Conservation (phyloP, 2,888 invertebrate genomes). For the Invenusta paracnida region DNA sequence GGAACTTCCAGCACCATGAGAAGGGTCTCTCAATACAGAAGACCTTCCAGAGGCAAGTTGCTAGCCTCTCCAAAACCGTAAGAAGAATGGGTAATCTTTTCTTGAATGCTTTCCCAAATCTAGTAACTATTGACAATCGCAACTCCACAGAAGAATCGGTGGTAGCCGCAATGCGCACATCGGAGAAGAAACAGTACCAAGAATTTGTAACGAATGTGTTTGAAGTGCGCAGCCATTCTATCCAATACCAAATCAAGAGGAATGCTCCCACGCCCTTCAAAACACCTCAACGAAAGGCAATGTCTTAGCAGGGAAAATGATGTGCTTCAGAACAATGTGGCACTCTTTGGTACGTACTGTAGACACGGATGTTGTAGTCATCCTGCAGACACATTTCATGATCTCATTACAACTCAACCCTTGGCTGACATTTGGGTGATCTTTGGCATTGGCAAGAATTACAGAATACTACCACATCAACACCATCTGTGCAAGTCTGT, state of each 20-base stretch:
- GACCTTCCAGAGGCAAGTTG: conserved; percentile 42
- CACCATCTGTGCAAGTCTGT: conserved; percentile 11
- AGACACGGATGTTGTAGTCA: conserved; percentile 34
- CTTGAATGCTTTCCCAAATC: conserved; percentile 33
- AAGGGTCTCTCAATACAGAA: conserved; percentile 44
- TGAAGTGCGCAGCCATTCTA: conserved; percentile 38
- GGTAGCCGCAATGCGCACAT: conserved; percentile 35
- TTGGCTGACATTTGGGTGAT: conserved; percentile 11
- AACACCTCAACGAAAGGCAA: conserved; percentile 5
- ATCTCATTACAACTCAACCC: conserved; percentile 19
- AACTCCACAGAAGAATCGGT: conserved; percentile 31
- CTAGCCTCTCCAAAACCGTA: conserved; percentile 34
- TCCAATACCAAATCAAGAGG: conserved; percentile 39
- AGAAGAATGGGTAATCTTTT: conserved; percentile 44
- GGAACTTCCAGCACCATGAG: conserved; percentile 45
- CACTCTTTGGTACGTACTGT: conserved; percentile 21
- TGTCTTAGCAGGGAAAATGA: not conserved
- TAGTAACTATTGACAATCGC: conserved; percentile 42
- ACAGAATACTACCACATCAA: conserved; percentile 27
- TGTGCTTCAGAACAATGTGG: not conserved
- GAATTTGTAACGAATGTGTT: conserved; percentile 36
- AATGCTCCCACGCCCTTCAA: conserved; percentile 34
- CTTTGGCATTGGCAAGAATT: conserved; percentile 33
- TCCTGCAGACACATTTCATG: not conserved
- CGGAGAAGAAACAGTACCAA: conserved; percentile 40